Base-by-base conservation (phyloP, 2,797 vertebrate genomes). In the Zenarchopterus dispar region DNA sequence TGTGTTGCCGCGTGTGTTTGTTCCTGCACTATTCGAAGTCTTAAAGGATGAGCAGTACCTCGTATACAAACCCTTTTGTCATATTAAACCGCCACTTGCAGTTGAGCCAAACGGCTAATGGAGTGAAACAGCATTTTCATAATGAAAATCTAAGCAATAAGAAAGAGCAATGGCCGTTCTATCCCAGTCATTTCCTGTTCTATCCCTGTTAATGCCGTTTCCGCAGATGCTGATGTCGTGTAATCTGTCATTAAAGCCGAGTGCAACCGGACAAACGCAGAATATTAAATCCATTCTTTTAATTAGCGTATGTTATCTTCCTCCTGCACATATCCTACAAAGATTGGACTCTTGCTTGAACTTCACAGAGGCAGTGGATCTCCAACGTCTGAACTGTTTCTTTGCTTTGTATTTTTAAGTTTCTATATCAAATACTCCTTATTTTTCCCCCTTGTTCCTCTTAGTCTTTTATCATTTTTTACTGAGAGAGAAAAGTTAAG, bases 71-170 rank as follows among this genome's bases (percentile, higher is more conserved):
- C 73, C 82, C 77, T 84, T 92, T 88, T 87, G 87, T 90, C 90
- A 90, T 89, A 89, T 91, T 89, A 89, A 90, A 90, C 75, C 54
- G 76, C 67, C 16, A 78, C 80, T 88, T 78, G 80, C 85, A 55
- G 79, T 89, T 88, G 83, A 85, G 87, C 84, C 89, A 87, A 89
- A 89, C 81, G 67, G 88, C 87, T 92, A 92, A 93, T 92, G 89
- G 89, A 89, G 85, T 80, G 84, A 90, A 90, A 89, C 89, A 78
- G 89, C 88, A 89, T 91, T 91, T 89, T 93, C 90, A 81, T 89
- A 90, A 92, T 92, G 89, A 91, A 91, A 91, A 86, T 79, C 81
- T 65, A 22, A 60, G 84, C 88, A 89, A 87, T 88, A 88, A 90
- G 84, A 76, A 89, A 91, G 90, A 92, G 85, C 85, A 87, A 92